phyloP scores from a whole-genome alignment of 2,888 invertebrate species.

The Iselma pallidipennis region DNA sequence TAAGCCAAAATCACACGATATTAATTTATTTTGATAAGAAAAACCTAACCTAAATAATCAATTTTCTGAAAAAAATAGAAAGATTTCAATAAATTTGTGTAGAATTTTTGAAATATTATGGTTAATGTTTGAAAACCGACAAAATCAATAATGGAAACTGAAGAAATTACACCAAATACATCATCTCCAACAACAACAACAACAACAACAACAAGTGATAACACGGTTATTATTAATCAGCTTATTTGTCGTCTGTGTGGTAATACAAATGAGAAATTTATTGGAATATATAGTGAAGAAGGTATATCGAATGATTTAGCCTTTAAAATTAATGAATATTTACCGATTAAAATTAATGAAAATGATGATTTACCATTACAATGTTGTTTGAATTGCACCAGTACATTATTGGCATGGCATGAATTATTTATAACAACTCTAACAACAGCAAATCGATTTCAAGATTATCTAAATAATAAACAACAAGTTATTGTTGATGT shows the following conservation, averaged over 20 bases:
- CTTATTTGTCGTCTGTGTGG: conserved; percentile 43
- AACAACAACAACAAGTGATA: background rate
- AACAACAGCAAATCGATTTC: conserved; percentile 53
- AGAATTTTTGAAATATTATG: background rate
- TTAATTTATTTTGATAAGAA: background rate
- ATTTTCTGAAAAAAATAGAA: background rate
- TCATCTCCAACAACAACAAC: background rate
- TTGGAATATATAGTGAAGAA: conserved; percentile 67
- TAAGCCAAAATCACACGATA: background rate
- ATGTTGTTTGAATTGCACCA: conserved; percentile 68
- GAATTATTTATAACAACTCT: conserved; percentile 62
- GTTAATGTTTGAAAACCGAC: background rate
- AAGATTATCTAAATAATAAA: background rate
- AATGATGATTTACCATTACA: conserved; percentile 62
- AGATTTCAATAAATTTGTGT: background rate
- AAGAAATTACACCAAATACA: background rate
- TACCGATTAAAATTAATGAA: conserved; percentile 64
- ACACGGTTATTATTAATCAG: background rate
- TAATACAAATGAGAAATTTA: conserved; percentile 45
- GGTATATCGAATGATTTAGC: conserved; percentile 64
- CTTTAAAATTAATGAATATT: conserved; percentile 65
- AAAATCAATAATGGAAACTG: background rate
- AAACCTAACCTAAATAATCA: background rate
- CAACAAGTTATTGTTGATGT: background rate
- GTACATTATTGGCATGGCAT: conserved; percentile 67